Base-by-base conservation (phyloP, 2,113 vertebrate genomes). In the Sapajus apella region DNA sequence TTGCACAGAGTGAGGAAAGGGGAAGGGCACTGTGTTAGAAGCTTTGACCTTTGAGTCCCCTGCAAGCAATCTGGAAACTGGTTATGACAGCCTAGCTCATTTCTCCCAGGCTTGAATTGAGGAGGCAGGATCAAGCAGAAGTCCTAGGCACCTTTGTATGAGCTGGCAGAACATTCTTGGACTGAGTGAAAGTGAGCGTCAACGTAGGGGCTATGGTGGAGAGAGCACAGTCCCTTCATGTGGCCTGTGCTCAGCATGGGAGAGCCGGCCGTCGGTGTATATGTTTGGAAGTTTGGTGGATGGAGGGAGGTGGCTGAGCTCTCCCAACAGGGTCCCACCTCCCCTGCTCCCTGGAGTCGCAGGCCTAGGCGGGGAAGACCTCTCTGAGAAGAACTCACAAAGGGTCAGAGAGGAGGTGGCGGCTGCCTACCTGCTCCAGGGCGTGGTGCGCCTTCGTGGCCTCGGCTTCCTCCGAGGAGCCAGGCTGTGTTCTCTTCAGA, bases 391-490 rank as follows among this genome's bases (percentile, higher is more conserved):
- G 9, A 23, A 32, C 17, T 3, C 4, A 1, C 20, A 4, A 7
- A 3, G 47, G 21, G 14, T 21, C 7, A 2, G 2, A 32, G 8
- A 9, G 35, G 43, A 37, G 30, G n/a, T 18, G 81, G 76, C n/a
- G 0, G 1, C 35, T 2, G 1, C 93, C 93, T 97, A 99, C 99
- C 99, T 99, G 99, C 94, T 99, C 99, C 87, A 99, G 98, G 27
- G 98, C 99, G 91, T 99, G 99, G 17, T 99, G 98, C 0, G 99
- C 99, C 97, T 99, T 99, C 0, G 99, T 99, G 66, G 99, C 99
- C 87, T 99, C 99, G 16, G 98, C 98, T 61, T 99, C 99, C 94
- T 99, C 99, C 0, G 98, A 92, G 21, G 99, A 99, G 6, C 99
- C 99, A 0, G 99, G 99, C 10, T 97, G 98, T 7, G 99, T 99